phyloP scores from a whole-genome alignment of 2,113 vertebrate genomes.

The Haemorhous mexicanus region DNA sequence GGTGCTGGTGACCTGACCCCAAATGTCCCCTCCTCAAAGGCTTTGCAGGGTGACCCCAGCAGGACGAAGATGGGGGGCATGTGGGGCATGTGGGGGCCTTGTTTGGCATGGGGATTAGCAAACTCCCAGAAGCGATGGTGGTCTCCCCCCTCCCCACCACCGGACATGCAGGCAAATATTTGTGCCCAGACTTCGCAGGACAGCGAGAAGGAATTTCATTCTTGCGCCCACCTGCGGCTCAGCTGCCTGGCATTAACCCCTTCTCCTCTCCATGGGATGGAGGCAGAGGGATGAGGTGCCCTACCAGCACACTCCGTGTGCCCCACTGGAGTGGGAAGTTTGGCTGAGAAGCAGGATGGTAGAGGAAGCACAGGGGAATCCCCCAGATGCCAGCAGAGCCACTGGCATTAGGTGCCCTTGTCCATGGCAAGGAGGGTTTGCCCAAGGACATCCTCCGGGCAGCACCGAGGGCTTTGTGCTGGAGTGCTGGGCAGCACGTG shows the following conservation, averaged over 20 bases:
- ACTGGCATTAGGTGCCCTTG: not conserved
- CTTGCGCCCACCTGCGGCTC: conserved; percentile 59
- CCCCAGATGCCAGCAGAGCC: not conserved
- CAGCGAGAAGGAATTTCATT: conserved; percentile 69
- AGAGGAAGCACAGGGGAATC: rapidly evolving
- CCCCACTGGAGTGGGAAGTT: rapidly evolving
- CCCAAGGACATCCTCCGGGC: not conserved
- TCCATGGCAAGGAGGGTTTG: not conserved
- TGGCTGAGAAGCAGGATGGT: not conserved
- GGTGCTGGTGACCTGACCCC: not conserved
- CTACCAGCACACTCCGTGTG: rapidly evolving
- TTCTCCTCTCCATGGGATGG: not conserved
- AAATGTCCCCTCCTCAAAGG: not conserved
- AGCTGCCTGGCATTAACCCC: conserved; percentile 46
- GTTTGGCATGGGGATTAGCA: conserved; percentile 63
- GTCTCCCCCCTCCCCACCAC: conserved; percentile 63
- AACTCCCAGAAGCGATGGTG: conserved; percentile 48
- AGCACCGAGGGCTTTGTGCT: not conserved
- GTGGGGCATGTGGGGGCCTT: not conserved
- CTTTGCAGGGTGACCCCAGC: not conserved
- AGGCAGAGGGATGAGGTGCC: not conserved
- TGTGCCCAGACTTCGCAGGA: conserved; percentile 71
- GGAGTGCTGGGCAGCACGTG: not conserved
- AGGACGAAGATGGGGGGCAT: not conserved
- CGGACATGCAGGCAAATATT: conserved; percentile 75